Conservation (phyloP, 2,888 invertebrate species). For the Rutpela maculata region DNA sequence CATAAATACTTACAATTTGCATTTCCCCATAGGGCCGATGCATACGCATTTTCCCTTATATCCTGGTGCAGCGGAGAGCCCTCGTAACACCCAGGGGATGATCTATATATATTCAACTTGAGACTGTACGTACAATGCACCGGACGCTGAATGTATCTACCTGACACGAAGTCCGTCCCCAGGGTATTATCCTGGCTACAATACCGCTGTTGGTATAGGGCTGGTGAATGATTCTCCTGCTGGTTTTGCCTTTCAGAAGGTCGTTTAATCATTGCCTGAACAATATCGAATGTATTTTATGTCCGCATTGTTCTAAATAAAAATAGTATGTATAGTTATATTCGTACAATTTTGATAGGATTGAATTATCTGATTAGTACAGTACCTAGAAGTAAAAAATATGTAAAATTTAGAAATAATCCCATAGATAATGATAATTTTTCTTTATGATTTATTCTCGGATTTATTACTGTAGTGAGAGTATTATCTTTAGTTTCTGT, state of each 20-base stretch:
- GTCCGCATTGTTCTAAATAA: too few species aligned
- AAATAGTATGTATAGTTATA: too few species aligned
- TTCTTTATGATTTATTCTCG: too few species aligned
- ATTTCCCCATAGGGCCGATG: slow-evolving; percentile 43
- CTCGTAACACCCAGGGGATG: slow-evolving; percentile 50
- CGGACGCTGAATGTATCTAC: slow-evolving; percentile 53
- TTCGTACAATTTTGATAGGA: too few species aligned
- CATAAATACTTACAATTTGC: slow-evolving; percentile 61
- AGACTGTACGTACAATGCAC: slow-evolving; percentile 54
- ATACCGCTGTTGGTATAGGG: slow-evolving; percentile 21
- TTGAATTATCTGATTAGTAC: too few species aligned
- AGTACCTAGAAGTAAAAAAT: too few species aligned
- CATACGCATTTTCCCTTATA: slow-evolving; percentile 48
- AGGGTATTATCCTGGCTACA: slow-evolving; percentile 43
- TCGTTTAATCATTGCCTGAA: slow-evolving; percentile 25
- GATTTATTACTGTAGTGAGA: too few species aligned
- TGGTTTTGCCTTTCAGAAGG: slow-evolving; percentile 1
- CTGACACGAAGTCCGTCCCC: slow-evolving; percentile 46
- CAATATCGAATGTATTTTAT: slow-evolving; percentile 1
- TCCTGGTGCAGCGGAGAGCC: slow-evolving; percentile 44
- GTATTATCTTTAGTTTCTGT: too few species aligned
- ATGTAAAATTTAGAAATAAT: too few species aligned
- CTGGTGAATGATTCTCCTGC: slow-evolving; percentile 20
- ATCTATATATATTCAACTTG: slow-evolving; percentile 52
- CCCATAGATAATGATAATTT: too few species aligned